phyloP scores from a whole-genome alignment of 2,113 vertebrate species.

The Cyanoramphus novaezelandiae region DNA sequence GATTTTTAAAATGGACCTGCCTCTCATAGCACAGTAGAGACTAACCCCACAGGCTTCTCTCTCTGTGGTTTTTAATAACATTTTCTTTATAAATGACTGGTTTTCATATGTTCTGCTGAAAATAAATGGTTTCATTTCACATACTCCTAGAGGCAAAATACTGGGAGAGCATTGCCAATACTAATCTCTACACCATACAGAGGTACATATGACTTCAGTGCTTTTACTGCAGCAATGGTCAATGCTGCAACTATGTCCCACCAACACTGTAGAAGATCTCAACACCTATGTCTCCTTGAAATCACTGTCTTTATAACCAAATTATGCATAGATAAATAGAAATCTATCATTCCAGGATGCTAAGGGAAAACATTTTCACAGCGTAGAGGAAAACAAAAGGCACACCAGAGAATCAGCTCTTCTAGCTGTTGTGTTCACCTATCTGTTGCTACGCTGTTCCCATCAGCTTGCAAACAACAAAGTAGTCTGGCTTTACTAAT shows the following conservation, averaged over 20 bases:
- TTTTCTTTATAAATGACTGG: neutral
- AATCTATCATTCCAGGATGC: neutral
- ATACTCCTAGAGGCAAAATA: neutral
- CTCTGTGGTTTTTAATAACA: neutral
- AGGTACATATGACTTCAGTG: neutral
- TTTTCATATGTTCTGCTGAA: neutral
- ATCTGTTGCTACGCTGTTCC: fast-evolving
- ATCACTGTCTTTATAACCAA: neutral
- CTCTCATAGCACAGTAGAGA: neutral
- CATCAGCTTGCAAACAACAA: neutral
- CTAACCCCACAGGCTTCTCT: neutral
- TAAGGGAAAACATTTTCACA: neutral
- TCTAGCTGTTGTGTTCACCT: neutral
- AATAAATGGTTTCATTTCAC: neutral
- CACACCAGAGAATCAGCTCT: neutral
- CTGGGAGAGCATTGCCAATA: neutral
- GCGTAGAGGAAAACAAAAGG: fast-evolving
- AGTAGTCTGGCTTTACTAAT: neutral
- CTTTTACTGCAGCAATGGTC: neutral
- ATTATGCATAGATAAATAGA: neutral
- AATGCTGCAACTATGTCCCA: neutral
- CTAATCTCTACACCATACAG: neutral
- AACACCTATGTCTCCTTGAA: neutral
- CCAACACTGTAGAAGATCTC: neutral
- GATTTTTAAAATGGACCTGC: neutral